Evolutionary conservation across 2,888 invertebrate genomes (phyloP).

Genomic region (Torymus tubicola): DNA sequence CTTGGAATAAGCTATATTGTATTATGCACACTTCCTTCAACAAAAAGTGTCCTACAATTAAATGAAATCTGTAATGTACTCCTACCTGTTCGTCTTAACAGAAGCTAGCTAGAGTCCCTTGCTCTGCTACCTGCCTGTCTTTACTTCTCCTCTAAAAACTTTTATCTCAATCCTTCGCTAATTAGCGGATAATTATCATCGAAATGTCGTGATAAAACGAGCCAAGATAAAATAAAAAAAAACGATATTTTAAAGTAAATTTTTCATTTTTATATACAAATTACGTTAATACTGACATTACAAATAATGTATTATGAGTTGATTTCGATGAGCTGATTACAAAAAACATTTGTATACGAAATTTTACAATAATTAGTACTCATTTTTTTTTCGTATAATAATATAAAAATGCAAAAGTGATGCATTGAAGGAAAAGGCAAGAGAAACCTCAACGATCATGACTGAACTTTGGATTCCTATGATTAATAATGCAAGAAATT

Average conservation of each 20-base stretch:
- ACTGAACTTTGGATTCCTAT: no score
- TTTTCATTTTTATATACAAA: constrained; percentile 65
- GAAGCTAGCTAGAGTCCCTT: constrained; percentile 70
- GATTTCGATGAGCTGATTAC: constrained; percentile 38
- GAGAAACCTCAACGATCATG: no score
- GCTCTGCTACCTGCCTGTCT: constrained; percentile 73
- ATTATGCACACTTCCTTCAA: constrained; percentile 1
- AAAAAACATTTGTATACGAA: constrained; percentile 36
- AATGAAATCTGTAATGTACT: constrained; percentile 59
- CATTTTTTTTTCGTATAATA: constrained; percentile 4
- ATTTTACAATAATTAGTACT: constrained; percentile 25
- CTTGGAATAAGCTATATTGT: constrained; percentile 9
- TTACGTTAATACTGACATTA: constrained; percentile 71
- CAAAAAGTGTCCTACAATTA: constrained; percentile 15
- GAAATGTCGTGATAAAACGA: not conserved
- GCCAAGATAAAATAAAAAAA: constrained; percentile 51
- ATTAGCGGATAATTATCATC: constrained; percentile 54
- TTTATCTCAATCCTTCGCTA: constrained; percentile 58
- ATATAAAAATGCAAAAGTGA: constrained; percentile 1
- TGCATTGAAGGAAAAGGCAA: no score
- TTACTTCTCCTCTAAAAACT: constrained; percentile 61
- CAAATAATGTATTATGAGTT: constrained; percentile 61
- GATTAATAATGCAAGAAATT: constrained; percentile 8
- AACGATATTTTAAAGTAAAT: constrained; percentile 51
- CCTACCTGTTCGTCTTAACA: constrained; percentile 71